phyloP scores from a whole-genome alignment of 2,888 invertebrate species.

The Coronaproctus castanopsis region DNA sequence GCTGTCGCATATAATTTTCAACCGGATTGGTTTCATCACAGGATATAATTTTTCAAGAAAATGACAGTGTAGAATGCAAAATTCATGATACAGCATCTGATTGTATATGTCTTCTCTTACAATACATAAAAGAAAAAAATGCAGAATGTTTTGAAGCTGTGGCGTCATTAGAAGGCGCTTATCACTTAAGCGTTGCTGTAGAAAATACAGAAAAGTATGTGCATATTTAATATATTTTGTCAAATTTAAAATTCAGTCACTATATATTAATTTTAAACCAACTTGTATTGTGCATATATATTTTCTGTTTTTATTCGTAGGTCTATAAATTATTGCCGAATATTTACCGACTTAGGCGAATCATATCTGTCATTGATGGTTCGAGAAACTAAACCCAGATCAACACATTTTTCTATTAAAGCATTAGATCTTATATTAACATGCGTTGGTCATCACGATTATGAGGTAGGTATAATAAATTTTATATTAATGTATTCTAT shows the following conservation, averaged over 20 bases:
- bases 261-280: too few relatives aligned
- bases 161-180: neutral
- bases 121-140: neutral
- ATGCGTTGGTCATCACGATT: constrained; percentile 92
- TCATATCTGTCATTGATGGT: constrained; percentile 71
- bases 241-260: neutral
- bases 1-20: too few relatives aligned
- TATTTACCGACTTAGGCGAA: constrained; percentile 88
- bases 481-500: constrained; percentile 1
- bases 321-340: constrained; percentile 75
- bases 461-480: constrained; percentile 48
- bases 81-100: constrained; percentile 11
- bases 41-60: neutral
- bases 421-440: constrained; percentile 72
- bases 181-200: constrained; percentile 6
- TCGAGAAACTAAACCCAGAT: constrained; percentile 34
- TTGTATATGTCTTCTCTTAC: constrained; percentile 5
- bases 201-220: constrained; percentile 8
- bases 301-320: constrained; percentile 26
- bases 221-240: neutral
- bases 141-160: neutral
- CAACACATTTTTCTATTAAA: constrained; percentile 54
- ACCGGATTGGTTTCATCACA: neutral
- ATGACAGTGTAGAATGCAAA: constrained; percentile 4
- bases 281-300: neutral